Conservation (phyloP, 2,797 vertebrate genomes). For the Bovichtus variegatus region DNA sequence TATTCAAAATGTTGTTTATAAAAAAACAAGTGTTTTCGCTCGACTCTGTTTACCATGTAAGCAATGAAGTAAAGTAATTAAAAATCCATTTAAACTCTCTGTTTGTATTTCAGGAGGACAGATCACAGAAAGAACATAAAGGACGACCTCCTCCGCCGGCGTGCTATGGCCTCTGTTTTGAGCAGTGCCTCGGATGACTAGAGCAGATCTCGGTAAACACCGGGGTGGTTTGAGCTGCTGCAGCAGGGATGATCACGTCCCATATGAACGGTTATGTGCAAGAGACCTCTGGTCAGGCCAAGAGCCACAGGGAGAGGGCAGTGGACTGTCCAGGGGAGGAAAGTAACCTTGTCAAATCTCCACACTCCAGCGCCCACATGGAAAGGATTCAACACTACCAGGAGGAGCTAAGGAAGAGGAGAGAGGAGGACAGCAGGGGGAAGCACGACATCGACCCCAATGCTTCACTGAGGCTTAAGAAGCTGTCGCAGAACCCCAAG, state of each 20-base stretch:
- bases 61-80: neutral
- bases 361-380: constrained; percentile 88
- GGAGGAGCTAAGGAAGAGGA: constrained; percentile 91
- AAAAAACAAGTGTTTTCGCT: neutral
- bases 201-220: constrained; percentile 50
- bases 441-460: constrained; percentile 92
- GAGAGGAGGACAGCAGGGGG: constrained; percentile 89
- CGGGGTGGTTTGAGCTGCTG: constrained; percentile 45
- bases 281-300: constrained; percentile 84
- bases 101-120: constrained; percentile 67
- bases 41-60: neutral
- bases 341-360: constrained; percentile 77
- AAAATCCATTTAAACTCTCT: constrained; percentile 7
- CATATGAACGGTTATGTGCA: constrained; percentile 93
- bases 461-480: constrained; percentile 93
- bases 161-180: constrained; percentile 64
- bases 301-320: constrained; percentile 90
- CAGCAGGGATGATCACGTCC: constrained; percentile 90
- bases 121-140: constrained; percentile 17
- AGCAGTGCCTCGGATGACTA: constrained; percentile 42
- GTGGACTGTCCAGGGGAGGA: constrained; percentile 92
- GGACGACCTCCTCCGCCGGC: constrained; percentile 11
- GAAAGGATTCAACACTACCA: constrained; percentile 93
- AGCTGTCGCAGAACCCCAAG: constrained; percentile 93
- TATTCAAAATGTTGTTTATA: neutral